Evolutionary conservation across 2,113 vertebrate genomes (phyloP).

Genomic region (Tragelaphus scriptus): DNA sequence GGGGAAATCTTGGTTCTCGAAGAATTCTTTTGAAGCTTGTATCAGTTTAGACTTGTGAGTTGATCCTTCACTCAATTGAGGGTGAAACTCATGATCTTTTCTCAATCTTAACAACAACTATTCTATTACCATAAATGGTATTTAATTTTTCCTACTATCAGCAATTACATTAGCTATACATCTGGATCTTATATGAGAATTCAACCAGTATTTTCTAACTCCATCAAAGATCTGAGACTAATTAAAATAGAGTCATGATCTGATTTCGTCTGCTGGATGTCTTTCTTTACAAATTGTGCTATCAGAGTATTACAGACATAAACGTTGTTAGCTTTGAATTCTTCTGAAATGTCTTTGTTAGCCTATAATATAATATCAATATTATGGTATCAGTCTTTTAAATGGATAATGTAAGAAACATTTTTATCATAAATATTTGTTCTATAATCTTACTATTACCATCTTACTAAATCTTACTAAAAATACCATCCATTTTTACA

Average conservation of each 20-base stretch:
- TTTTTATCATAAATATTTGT: background rate
- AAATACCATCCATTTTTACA: background rate
- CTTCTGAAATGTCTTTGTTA: background rate
- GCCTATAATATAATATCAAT: background rate
- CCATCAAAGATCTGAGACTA: background rate
- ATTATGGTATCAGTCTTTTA: background rate
- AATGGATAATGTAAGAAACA: background rate
- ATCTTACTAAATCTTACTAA: background rate
- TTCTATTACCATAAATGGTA: background rate
- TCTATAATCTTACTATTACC: background rate
- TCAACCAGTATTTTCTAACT: background rate
- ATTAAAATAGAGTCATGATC: background rate
- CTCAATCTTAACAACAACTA: background rate
- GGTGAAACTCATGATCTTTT: background rate
- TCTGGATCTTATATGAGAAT: background rate
- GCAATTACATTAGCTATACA: background rate
- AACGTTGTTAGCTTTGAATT: background rate
- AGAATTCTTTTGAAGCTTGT: background rate
- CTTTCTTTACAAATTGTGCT: background rate
- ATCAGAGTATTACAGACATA: background rate
- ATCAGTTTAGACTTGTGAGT: background rate
- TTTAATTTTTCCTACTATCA: background rate
- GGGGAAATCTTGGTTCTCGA: background rate
- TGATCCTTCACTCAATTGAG: background rate
- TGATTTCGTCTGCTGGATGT: background rate